Evolutionary conservation across 2,797 vertebrate genomes (phyloP).

Genomic region (Darevskia mixta): DNA sequence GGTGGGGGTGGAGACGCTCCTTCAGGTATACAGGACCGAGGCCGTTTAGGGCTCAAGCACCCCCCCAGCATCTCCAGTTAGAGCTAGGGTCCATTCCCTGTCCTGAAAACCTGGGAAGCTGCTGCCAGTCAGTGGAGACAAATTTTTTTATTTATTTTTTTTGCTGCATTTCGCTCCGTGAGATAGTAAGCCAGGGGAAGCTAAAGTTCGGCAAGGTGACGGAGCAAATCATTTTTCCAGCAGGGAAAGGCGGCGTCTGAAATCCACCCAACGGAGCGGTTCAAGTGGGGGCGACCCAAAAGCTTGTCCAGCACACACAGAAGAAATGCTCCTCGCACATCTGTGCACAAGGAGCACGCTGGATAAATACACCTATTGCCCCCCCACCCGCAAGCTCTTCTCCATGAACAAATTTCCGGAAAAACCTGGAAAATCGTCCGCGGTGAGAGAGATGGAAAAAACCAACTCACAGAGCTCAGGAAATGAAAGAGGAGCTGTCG

Average conservation of each 20-base stretch:
- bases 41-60: no score
- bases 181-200: not conserved
- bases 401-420: conserved; percentile 18
- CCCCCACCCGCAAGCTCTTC: rapidly evolving
- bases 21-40: no score
- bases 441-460: not conserved
- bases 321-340: not conserved
- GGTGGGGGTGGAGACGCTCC: no score
- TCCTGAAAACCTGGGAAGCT: no score
- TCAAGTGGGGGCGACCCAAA: conserved; percentile 19
- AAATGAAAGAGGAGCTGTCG: not conserved
- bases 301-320: conserved; percentile 24
- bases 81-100: no score
- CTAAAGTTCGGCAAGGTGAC: no score
- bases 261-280: not conserved
- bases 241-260: not conserved
- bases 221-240: not conserved
- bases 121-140: no score
- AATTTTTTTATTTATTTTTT: no score
- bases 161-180: not conserved
- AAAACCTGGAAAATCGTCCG: conserved; percentile 11
- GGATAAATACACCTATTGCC: rapidly evolving
- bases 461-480: rapidly evolving
- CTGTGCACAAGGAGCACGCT: conserved; percentile 43
- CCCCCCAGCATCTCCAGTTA: no score